A percentile compares a stretch with the other conserved stretches of the same genome.
These are phyloP conservation scores for Caenorhabditis inopinata DNA, from an alignment of 1,140 invertebrate genomes.

Conservation along the genomic window DNA sequence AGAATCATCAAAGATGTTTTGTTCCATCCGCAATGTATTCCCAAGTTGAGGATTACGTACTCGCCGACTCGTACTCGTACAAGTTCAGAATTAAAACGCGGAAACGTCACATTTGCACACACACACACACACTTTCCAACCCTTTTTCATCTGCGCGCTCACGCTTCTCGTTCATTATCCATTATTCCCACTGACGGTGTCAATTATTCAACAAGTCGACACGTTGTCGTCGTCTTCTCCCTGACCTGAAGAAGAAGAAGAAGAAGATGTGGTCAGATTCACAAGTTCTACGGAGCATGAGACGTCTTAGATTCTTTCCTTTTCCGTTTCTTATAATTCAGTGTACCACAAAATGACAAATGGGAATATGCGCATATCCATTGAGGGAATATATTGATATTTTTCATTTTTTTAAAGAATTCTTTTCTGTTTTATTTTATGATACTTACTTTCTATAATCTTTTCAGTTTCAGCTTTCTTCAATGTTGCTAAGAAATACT, in stretches of 20 bases:
- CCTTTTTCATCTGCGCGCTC: neutral
- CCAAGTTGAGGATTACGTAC: neutral
- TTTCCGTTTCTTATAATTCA: too few species aligned
- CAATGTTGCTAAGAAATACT: too few species aligned
- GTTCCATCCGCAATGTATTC: too few species aligned
- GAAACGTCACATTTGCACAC: neutral
- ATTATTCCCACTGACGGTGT: constrained; percentile 20
- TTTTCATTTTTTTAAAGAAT: too few species aligned
- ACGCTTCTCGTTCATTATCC: constrained; percentile 12
- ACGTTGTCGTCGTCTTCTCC: neutral
- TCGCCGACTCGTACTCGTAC: too few species aligned
- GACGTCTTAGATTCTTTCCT: neutral
- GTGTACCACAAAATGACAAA: too few species aligned
- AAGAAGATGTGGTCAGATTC: neutral
- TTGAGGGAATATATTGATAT: too few species aligned
- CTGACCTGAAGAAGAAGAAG: neutral
- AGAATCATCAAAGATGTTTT: too few species aligned
- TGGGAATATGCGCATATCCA: too few species aligned
- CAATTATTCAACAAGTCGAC: constrained; percentile 27
- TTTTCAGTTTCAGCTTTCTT: too few species aligned
- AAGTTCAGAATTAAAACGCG: neutral
- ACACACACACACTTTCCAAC: neutral
- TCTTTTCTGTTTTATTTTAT: too few species aligned
- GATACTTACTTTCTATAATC: too few species aligned
- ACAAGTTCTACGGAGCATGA: neutral